Base-by-base conservation (phyloP, 2,113 vertebrate species). In the Scomber scombrus region DNA sequence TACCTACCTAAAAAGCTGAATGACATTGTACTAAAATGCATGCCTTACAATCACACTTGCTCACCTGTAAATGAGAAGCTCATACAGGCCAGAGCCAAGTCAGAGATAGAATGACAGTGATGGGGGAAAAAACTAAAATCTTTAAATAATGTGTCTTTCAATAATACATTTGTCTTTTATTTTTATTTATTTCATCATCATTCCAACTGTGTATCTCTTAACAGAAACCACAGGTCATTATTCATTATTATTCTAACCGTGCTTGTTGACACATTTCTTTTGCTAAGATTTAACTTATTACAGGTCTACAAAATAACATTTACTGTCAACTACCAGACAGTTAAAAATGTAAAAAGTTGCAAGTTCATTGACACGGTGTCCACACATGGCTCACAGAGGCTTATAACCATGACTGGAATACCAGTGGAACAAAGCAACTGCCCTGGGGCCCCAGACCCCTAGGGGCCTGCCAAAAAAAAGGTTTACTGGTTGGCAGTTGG, bases 171-270 rank as follows among this genome's bases (percentile, higher is more conserved):
- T 54, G 61, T 34, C 7, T 34, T 40, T 40, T 40, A 9, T 40
- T 61, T 60, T 54, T 18, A 29, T 51, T 68, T 63, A n/a, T 43
- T 58, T 13, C 5, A 60, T 50, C 15, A 18, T 80, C 72, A 72
- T 71, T 80, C 63, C 75, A 78, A 10, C 47, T 63, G 56, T 66
- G 8, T 4, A 46, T 64, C 12, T 23, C 11, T 66, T 34, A 63
- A 55, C n/a, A 4, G 11, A 23, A 58, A 31, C 4, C 18, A 21
- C n/a, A 18, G 19, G 16, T 54, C 29, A 45, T 56, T 57, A 26
- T 60, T 64, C 14, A 19, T 34, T 11, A 16, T 52, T 49, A 51
- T 26, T 40, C 1, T 23, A 21, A 82, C 8, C 12, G 13, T 21
- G 3, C 6, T 45, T 49, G 11, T 21, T 18, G 18, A 19, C 5